Evolutionary conservation across 2,888 invertebrate species (phyloP), one percentile per base, ranked within the genome.

Genomic region (Phaonia tiefii): DNA sequence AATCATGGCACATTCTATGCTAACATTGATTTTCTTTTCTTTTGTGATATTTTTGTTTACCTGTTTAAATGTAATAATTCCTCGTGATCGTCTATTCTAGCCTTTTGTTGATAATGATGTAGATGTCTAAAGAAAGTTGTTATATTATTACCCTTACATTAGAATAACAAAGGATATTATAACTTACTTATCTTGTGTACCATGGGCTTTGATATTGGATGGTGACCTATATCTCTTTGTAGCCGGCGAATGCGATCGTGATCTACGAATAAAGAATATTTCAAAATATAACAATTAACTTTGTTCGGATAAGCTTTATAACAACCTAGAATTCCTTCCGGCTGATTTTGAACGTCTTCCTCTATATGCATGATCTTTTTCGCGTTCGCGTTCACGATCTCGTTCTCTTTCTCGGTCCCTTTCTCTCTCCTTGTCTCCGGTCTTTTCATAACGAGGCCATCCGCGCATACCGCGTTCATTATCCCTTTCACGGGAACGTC

Each of bases 141-240:
- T 26, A 42, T 22, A 25, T 15, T 17, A 58, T 17, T 20, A 25
- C 17, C 11, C 22, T n/a, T n/a, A n/a, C n/a, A n/a, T n/a, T n/a
- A n/a, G n/a, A n/a, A n/a, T n/a, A n/a, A n/a, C 20, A 31, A 54
- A 17, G 58, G 77, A 31, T 8, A 31, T 31, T 31, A 31, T 8
- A 31, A 82, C 75, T 66, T 87, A 86, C 80, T 83, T 85, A 66
- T 86, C 84, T 58, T 80, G 83, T 37, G 69, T 60, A 66, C 1
- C 42, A 25, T 84, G 86, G n/a, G 86, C 85, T 25, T 87, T 85
- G 70, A 83, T 84, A 1, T 73, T 49, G 11, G 79, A 84, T 46
- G 85, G 88, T 26, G 89, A 86, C 83, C 86, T 83, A 67, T 86
- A 85, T 75, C 87, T 85, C 77, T 88, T 85, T 58, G 80, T 84